Percentiles rank a stretch among this genome's conserved stretches.
These are phyloP conservation scores for Pteronotus mesoamericanus DNA, from an alignment of 2,797 vertebrate genomes.

Conservation along the genomic window DNA sequence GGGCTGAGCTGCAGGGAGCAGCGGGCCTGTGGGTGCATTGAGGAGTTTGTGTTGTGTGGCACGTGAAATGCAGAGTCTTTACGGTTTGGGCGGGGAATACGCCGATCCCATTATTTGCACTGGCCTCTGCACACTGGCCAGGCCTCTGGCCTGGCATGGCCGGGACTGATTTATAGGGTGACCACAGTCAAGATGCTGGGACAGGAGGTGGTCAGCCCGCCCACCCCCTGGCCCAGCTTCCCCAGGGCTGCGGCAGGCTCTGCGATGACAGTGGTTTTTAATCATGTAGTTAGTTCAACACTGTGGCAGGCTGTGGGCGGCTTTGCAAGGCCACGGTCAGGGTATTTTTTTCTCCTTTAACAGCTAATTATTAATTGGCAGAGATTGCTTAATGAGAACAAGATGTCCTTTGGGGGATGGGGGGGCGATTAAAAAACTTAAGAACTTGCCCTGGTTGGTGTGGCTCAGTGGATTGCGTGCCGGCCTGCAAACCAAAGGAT, in stretches of 20 bases:
- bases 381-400: not conserved
- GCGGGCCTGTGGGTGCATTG: not conserved
- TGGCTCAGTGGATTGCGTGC: not conserved
- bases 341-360: not conserved
- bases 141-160: not conserved
- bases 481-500: not conserved
- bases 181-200: accelerated
- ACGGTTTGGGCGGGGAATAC: not conserved
- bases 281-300: not conserved
- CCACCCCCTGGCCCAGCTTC: too few species aligned
- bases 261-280: not conserved
- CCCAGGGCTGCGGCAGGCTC: accelerated
- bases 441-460: not conserved
- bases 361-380: not conserved
- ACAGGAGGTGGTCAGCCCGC: not conserved
- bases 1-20: not conserved
- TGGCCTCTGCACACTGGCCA: not conserved
- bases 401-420: not conserved
- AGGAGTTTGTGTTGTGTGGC: not conserved
- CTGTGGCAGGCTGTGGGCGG: not conserved
- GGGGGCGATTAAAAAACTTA: not conserved
- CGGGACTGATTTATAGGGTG: not conserved
- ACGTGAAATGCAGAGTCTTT: accelerated
- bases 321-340: not conserved
- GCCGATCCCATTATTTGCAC: accelerated